phyloP scores from a whole-genome alignment of 2,797 vertebrate genomes.

The Acipenser transmontanus region DNA sequence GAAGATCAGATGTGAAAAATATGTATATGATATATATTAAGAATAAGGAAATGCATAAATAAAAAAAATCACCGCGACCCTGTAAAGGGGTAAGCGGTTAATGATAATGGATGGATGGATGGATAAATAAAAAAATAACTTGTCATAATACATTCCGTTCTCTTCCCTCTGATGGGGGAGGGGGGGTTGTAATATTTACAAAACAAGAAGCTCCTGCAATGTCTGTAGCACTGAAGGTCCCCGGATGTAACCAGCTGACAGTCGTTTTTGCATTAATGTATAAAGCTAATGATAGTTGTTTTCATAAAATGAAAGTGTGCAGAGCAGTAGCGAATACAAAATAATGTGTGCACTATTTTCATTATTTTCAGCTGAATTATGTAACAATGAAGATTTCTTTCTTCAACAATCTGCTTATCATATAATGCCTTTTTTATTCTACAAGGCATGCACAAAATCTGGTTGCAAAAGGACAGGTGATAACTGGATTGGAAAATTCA shows the following conservation, averaged over 20 bases:
- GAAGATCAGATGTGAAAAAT: too few species aligned
- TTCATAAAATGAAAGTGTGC: background rate
- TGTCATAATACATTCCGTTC: too few species aligned
- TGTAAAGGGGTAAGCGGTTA: too few species aligned
- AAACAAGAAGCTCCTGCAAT: background rate
- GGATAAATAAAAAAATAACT: too few species aligned
- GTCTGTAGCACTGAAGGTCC: background rate
- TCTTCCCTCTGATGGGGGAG: too few species aligned
- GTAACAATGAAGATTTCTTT: background rate
- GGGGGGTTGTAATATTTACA: too few species aligned
- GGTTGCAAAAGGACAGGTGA: background rate
- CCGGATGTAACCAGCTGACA: background rate
- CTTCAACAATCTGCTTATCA: background rate
- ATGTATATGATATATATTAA: too few species aligned
- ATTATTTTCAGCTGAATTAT: background rate
- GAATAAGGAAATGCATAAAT: too few species aligned
- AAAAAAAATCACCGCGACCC: too few species aligned
- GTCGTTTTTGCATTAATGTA: background rate
- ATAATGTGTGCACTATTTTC: background rate
- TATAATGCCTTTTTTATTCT: slow-evolving; percentile 3
- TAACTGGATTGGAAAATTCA: too few species aligned
- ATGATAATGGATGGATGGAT: too few species aligned
- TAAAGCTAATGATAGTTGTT: background rate
- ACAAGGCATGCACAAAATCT: background rate
- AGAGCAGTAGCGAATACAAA: background rate